Evolutionary conservation across 1,140 invertebrate species (phyloP).

Genomic region (Zaprionus gabonicus): DNA sequence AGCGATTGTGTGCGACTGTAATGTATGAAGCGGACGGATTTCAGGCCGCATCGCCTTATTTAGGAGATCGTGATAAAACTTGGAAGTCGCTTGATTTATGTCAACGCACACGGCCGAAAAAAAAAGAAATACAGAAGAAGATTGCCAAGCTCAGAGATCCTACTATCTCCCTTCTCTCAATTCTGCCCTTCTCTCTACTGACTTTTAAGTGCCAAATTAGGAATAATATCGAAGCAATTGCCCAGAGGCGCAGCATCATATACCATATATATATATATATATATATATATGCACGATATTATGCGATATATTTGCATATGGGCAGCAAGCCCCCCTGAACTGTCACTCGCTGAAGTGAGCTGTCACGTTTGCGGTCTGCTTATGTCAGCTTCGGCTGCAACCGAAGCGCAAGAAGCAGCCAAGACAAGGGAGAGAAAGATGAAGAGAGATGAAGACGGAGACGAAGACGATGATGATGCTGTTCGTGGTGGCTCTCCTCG

Average conservation of each 20-base stretch:
- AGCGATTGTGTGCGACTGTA: slow-evolving; percentile 67
- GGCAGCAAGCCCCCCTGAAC: slow-evolving; percentile 51
- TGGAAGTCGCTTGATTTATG: slow-evolving; percentile 84
- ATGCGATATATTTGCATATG: slow-evolving; percentile 5
- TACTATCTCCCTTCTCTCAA: not conserved
- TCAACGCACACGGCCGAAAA: slow-evolving; percentile 68
- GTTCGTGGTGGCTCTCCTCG: not conserved
- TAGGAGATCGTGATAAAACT: slow-evolving; percentile 84
- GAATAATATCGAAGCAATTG: slow-evolving; percentile 77
- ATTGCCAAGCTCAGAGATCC: not conserved
- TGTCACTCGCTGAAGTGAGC: slow-evolving; percentile 77
- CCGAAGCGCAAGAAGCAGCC: slow-evolving; percentile 32
- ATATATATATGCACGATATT: slow-evolving; percentile 5
- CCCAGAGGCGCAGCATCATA: slow-evolving; percentile 10
- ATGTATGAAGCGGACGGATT: slow-evolving; percentile 80
- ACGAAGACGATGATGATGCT: slow-evolving; percentile 5
- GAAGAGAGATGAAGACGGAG: slow-evolving; percentile 20
- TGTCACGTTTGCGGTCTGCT: slow-evolving; percentile 82
- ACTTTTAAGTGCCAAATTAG: slow-evolving; percentile 79
- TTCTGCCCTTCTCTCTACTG: slow-evolving; percentile 4
- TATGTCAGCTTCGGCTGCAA: slow-evolving; percentile 78
- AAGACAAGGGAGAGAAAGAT: not conserved
- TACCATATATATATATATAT: not conserved
- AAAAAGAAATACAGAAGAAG: slow-evolving; percentile 5
- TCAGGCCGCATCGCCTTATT: slow-evolving; percentile 81